phyloP scores from a whole-genome alignment of 2,888 invertebrate species.

The Gastrophysa polygoni region DNA sequence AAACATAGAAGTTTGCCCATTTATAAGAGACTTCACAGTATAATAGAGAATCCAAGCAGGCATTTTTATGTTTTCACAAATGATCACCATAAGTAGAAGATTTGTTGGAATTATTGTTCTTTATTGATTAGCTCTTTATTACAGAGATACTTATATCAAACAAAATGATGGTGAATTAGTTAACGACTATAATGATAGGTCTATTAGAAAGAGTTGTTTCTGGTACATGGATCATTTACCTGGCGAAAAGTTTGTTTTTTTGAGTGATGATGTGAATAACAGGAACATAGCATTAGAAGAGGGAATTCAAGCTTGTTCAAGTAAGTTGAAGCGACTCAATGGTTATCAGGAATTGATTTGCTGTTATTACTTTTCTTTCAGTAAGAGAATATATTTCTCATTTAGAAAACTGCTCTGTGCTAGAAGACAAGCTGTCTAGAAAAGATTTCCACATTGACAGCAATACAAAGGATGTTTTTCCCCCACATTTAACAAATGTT shows the following conservation, averaged over 20 bases:
- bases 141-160: slow-evolving; percentile 86
- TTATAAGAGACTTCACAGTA: slow-evolving; percentile 85
- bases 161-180: slow-evolving; percentile 79
- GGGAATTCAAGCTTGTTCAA: slow-evolving; percentile 72
- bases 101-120: background rate
- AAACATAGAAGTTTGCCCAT: slow-evolving; percentile 86
- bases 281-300: slow-evolving; percentile 72
- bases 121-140: slow-evolving; percentile 33
- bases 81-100: slow-evolving; percentile 93
- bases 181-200: slow-evolving; percentile 92
- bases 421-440: slow-evolving; percentile 83
- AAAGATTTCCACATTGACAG: slow-evolving; percentile 68
- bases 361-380: too few species aligned
- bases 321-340: too few species aligned
- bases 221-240: slow-evolving; percentile 85
- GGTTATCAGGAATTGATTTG: too few species aligned
- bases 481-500: slow-evolving; percentile 80
- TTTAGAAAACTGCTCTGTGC: slow-evolving; percentile 66
- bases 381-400: slow-evolving; percentile 80
- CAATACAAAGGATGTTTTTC: slow-evolving; percentile 73
- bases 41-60: slow-evolving; percentile 77
- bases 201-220: slow-evolving; percentile 77
- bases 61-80: slow-evolving; percentile 94
- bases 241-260: slow-evolving; percentile 70
- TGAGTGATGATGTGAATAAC: slow-evolving; percentile 86